Evolutionary conservation across 2,888 invertebrate genomes (phyloP).

Genomic region (Lasioglossum oenotherae): DNA sequence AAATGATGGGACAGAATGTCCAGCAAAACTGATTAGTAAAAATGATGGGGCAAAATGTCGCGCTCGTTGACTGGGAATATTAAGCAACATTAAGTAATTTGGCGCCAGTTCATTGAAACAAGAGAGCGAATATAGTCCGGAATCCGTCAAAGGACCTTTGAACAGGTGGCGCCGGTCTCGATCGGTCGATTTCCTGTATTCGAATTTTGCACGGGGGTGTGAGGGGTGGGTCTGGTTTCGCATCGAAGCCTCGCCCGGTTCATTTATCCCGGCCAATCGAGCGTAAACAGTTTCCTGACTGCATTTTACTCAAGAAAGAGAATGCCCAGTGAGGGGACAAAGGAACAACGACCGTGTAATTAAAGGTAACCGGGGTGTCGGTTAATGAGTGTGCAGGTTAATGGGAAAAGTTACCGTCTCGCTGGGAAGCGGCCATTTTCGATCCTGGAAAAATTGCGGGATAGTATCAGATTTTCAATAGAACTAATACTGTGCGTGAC

Average conservation of each 20-base stretch:
- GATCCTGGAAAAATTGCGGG: background rate
- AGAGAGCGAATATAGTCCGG: slow-evolving; percentile 41
- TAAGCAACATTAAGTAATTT: background rate
- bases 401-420: slow-evolving; percentile 35
- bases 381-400: slow-evolving; percentile 30
- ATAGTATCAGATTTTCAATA: background rate
- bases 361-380: slow-evolving; percentile 40
- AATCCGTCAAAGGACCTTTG: slow-evolving; percentile 18
- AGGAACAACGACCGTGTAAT: slow-evolving; percentile 24
- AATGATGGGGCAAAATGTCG: no score
- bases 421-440: background rate
- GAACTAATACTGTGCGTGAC: background rate
- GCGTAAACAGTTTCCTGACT: slow-evolving; percentile 63
- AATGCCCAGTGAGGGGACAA: slow-evolving; percentile 24
- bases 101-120: background rate
- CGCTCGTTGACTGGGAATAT: background rate
- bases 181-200: slow-evolving; percentile 62
- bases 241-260: slow-evolving; percentile 43
- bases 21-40: no score
- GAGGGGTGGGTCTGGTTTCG: slow-evolving; percentile 14
- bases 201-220: slow-evolving; percentile 51
- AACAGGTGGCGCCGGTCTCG: slow-evolving; percentile 4
- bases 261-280: slow-evolving; percentile 65
- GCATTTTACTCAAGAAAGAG: slow-evolving; percentile 47
- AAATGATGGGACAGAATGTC: no score